A percentile compares a stretch with the other conserved stretches of the same genome.
phyloP scores from a whole-genome alignment of 1,140 invertebrate species.

The Drosophila subobscura region DNA sequence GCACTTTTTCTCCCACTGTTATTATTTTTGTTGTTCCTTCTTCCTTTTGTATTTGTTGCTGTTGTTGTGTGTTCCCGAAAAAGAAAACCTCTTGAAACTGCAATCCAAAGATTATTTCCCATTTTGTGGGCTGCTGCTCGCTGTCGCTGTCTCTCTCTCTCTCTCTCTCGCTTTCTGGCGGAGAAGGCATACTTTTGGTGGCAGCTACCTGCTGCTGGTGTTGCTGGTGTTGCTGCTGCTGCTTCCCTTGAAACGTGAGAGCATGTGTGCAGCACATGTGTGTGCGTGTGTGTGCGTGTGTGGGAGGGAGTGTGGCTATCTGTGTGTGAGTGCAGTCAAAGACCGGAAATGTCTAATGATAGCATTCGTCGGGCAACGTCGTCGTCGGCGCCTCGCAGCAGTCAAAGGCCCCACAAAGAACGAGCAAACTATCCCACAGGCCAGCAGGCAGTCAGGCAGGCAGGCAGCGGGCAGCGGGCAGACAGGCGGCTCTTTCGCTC shows the following conservation, averaged over 20 bases:
- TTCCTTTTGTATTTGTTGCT: no score
- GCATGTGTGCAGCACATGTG: constrained; percentile 34
- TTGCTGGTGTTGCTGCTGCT: no score
- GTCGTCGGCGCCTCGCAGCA: no score
- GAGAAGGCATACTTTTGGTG: constrained; percentile 35
- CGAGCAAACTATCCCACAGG: no score
- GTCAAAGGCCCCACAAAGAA: no score
- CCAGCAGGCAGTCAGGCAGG: no score
- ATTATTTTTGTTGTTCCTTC: no score
- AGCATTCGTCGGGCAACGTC: constrained; percentile 26
- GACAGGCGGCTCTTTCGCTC: no score
- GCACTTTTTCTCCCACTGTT: no score
- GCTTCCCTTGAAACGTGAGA: constrained; percentile 1
- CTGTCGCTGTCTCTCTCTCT: neutral
- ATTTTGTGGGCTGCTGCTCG: no score
- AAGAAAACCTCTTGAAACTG: constrained; percentile 30
- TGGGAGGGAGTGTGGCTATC: neutral
- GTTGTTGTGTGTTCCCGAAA: neutral
- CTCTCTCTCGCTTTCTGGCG: neutral
- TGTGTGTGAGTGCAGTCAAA: constrained; percentile 37
- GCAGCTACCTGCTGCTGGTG: constrained; percentile 21
- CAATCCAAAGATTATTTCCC: constrained; percentile 12
- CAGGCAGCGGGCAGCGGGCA: no score
- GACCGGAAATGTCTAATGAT: constrained; percentile 74
- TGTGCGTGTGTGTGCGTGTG: constrained; percentile 11